Evolutionary conservation across 2,888 invertebrate genomes (phyloP), one percentile per base, ranked within the genome.

Genomic region (Napeogenes sylphis): DNA sequence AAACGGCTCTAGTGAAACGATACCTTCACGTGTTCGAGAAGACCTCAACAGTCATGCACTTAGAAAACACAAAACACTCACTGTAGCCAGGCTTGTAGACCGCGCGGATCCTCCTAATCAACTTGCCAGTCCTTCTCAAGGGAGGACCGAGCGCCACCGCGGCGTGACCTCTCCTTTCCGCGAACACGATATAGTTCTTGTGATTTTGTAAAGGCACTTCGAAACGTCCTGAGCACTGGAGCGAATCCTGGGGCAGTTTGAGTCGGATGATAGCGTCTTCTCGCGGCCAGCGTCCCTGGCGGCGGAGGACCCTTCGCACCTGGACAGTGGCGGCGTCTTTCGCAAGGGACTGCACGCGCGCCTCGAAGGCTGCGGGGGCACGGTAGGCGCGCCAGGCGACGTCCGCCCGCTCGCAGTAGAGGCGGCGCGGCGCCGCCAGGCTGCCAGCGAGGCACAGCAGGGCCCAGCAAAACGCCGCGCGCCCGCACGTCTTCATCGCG

Each of bases 361-460:
- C 90, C 80, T 88, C 90, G 83, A 90, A 89, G 76, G 89, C 89
- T 76, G 85, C 86, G 68, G 90, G 90, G 71, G 90, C 90, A 71
- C 87, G 87, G 85, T 89, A 88, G 77, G 90, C 90, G 64, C 90
- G 85, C 90, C 90, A 90, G 73, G 90, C 90, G 74, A 90, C 90
- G 88, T 90, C 90, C 73, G 87, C 90, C 76, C 90, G 87, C 84
- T 85, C 89, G 86, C 90, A 90, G 85, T 87, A 90, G 75, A 80
- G 84, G 80, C 87, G 87, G 80, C 85, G 81, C 81, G 79, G 78
- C 73, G 78, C 77, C 70, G 77, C 75, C 72, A 74, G 77, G 75
- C 75, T 71, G 71, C 73, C 75, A 67, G 74, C 75, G 80, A 84
- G 78, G 77, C 82, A 82, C 81, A 87, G 81, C 81, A 87, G 81